These are phyloP conservation scores for Malurus alboscapulatus DNA, from an alignment of 2,113 vertebrate species.

Conservation along the genomic window DNA sequence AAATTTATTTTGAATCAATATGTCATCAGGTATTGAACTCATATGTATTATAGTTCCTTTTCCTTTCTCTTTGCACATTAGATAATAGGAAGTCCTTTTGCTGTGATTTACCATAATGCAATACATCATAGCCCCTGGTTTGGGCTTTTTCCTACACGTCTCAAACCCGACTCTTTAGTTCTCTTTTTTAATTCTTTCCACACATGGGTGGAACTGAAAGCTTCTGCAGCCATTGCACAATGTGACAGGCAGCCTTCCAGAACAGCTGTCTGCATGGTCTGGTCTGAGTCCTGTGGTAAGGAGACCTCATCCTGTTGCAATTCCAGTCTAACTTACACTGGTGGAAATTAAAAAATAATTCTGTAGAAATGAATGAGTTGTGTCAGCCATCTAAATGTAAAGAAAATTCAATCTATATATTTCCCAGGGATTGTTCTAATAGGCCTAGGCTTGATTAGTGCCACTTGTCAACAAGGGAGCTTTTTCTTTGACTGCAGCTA, in stretches of 20 bases:
- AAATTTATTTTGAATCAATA: background rate
- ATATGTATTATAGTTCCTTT: background rate
- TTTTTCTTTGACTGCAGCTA: background rate
- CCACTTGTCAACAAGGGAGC: background rate
- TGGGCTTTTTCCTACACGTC: background rate
- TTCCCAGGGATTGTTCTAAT: background rate
- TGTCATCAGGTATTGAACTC: background rate
- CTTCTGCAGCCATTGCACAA: constrained; percentile 15
- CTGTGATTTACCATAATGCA: background rate
- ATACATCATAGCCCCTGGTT: background rate
- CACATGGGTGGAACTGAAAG: background rate
- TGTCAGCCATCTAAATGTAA: background rate
- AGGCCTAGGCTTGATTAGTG: background rate
- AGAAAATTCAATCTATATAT: background rate
- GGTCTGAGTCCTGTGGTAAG: background rate
- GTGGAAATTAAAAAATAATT: background rate
- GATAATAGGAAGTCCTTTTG: background rate
- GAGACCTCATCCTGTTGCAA: background rate
- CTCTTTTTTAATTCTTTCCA: background rate
- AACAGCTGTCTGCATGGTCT: background rate
- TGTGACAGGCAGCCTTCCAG: background rate
- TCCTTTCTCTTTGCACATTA: background rate
- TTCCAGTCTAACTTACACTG: background rate
- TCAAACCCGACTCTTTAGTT: background rate
- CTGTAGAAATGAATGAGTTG: background rate